These are phyloP conservation scores for Torymus auratus DNA, from an alignment of 2,888 invertebrate species.

Conservation along the genomic window DNA sequence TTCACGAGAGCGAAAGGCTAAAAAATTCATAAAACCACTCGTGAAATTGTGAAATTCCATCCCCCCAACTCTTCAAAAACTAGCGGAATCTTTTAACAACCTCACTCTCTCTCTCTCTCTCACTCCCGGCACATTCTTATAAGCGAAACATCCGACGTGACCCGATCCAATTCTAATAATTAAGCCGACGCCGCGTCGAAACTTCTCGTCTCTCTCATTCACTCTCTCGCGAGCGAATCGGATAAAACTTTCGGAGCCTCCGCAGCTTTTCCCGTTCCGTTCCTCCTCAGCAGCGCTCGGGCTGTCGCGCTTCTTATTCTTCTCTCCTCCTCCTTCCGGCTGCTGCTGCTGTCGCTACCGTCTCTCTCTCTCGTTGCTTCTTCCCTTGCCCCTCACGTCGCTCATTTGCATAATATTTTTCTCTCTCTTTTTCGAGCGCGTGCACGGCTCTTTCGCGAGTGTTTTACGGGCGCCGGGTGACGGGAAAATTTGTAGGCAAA, in stretches of 20 bases:
- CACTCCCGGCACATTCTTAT: too few relatives aligned
- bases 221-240: background rate
- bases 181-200: too few relatives aligned
- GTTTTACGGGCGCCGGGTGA: conserved; percentile 21
- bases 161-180: too few relatives aligned
- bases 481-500: conserved; percentile 48
- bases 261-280: conserved; percentile 1
- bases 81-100: too few relatives aligned
- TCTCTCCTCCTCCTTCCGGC: background rate
- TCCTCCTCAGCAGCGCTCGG: background rate
- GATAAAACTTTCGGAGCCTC: background rate
- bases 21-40: too few relatives aligned
- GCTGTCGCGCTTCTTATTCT: too few relatives aligned
- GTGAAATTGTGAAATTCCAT: too few relatives aligned
- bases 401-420: conserved; percentile 54
- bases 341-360: conserved; percentile 3
- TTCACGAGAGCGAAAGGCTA: too few relatives aligned
- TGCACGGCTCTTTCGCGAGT: background rate
- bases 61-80: too few relatives aligned
- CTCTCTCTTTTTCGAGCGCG: conserved; percentile 14
- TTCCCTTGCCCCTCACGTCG: conserved; percentile 36
- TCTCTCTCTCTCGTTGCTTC: conserved; percentile 2
- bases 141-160: too few relatives aligned
- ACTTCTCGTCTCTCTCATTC: too few relatives aligned
- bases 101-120: too few relatives aligned